Evolutionary conservation across 2,888 invertebrate genomes (phyloP), one percentile per base, ranked within the genome.

Genomic region (Polia nebulosa): DNA sequence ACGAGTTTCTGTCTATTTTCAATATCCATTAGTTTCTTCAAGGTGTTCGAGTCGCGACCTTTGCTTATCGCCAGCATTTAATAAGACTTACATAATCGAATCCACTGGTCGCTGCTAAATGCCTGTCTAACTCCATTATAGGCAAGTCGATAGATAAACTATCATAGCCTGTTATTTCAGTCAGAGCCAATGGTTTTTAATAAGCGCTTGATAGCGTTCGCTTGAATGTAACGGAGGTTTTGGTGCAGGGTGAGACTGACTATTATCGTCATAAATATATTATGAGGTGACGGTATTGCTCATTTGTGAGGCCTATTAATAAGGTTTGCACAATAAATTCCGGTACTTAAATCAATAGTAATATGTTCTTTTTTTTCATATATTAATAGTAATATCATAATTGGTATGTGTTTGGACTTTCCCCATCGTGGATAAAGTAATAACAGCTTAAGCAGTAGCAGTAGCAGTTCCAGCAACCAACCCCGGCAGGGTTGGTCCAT

Each of bases 141-240:
- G 52, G 47, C 53, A 6, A 60, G 39, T 61, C 49, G 49, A 44
- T 49, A 49, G 25, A 72, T 64, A 68, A 76, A 79, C 15, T 47
- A 65, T 51, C 55, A 66, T 25, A 55, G 11, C 9, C 25, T 55
- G 51, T 63, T 60, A 70, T 65, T 74, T 59, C 27, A 51, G 41
- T 71, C 41, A 25, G 22, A 57, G 8, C n/a, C 56, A 55, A 64
- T 62, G 47, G 45, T 53, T 77, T 73, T 73, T 67, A 71, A 68
- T 70, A 63, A 66, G 36, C 29, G 22, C 17, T 11, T 22, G 61
- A 63, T 68, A 49, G 53, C 17, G 22, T 15, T 27, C 27, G 62
- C 22, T 60, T 56, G 45, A 49, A 49, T 44, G 17, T 81, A 82
- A 80, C 81, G 72, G 81, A 52, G 29, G 11, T n/a, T 41, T 55